A percentile compares a stretch with the other conserved stretches of the same genome.
Evolutionary conservation across 1,140 invertebrate species (phyloP).

Genomic region (Pissodes strobi): DNA sequence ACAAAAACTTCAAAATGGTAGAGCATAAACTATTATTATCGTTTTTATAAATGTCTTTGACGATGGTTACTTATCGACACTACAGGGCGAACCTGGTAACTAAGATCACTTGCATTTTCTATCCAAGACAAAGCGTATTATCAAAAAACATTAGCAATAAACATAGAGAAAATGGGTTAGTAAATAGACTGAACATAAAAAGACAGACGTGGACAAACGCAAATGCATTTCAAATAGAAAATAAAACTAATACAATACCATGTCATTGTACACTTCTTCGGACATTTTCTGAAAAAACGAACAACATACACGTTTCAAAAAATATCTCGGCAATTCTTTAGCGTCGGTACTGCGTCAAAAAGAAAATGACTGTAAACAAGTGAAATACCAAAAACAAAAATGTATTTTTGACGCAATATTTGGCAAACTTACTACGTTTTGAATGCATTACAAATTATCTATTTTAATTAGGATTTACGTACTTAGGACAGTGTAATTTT

Average conservation of each 20-base stretch:
- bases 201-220: slow-evolving; percentile 28
- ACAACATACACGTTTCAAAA: slow-evolving; percentile 31
- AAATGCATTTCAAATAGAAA: slow-evolving; percentile 31
- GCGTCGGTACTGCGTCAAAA: slow-evolving; percentile 14
- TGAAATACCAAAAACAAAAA: background rate
- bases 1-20: too few species aligned
- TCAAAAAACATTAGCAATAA: background rate
- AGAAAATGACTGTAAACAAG: background rate
- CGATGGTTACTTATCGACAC: too few species aligned
- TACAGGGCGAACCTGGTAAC: background rate
- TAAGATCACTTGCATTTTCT: slow-evolving; percentile 5
- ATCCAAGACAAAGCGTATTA: slow-evolving; percentile 1
- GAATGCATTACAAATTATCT: background rate
- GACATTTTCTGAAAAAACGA: slow-evolving; percentile 72
- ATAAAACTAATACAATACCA: slow-evolving; percentile 70
- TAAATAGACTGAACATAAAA: slow-evolving; percentile 14
- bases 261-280: slow-evolving; percentile 79
- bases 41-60: too few species aligned
- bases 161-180: slow-evolving; percentile 7
- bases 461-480: too few species aligned
- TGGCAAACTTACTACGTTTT: slow-evolving; percentile 16
- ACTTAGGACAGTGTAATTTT: too few species aligned
- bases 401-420: slow-evolving; percentile 8
- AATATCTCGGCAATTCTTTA: slow-evolving; percentile 20
- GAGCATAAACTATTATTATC: too few species aligned